Evolutionary conservation across 2,888 invertebrate species (phyloP).

Genomic region (Pyrocoelia pectoralis): DNA sequence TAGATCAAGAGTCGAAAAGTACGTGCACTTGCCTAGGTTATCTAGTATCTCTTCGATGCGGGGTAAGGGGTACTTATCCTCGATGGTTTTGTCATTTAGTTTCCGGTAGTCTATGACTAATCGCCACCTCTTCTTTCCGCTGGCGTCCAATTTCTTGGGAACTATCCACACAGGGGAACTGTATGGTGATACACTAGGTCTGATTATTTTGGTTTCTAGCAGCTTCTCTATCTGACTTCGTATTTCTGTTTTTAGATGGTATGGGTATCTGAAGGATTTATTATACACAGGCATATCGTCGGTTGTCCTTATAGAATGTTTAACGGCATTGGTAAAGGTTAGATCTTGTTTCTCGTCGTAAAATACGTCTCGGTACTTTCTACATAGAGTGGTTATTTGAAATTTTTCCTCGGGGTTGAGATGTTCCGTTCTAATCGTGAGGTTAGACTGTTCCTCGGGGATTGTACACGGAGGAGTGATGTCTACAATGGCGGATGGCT

Average conservation of each 20-base stretch:
- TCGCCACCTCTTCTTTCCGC: conserved; percentile 16
- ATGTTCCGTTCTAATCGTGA: neutral
- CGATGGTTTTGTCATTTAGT: conserved; percentile 27
- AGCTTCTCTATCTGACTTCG: conserved; percentile 24
- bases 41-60: conserved; percentile 42
- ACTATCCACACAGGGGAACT: conserved; percentile 5
- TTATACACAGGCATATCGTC: too few species aligned
- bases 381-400: neutral
- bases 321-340: neutral
- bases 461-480: neutral
- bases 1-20: conserved; percentile 39
- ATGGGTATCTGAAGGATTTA: neutral
- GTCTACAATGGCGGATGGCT: neutral
- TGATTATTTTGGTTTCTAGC: too few species aligned
- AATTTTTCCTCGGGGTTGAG: neutral
- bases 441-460: too few species aligned
- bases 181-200: too few species aligned
- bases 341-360: neutral
- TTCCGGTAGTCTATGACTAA: conserved; percentile 26
- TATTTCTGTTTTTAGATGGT: conserved; percentile 16
- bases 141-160: too few species aligned
- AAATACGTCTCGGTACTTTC: neutral
- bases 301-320: neutral
- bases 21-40: conserved; percentile 36
- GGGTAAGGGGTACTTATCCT: conserved; percentile 32